Conservation (phyloP, 37 sponge, comb jelly and placozoan species). For the Halichondria panicea region DNA sequence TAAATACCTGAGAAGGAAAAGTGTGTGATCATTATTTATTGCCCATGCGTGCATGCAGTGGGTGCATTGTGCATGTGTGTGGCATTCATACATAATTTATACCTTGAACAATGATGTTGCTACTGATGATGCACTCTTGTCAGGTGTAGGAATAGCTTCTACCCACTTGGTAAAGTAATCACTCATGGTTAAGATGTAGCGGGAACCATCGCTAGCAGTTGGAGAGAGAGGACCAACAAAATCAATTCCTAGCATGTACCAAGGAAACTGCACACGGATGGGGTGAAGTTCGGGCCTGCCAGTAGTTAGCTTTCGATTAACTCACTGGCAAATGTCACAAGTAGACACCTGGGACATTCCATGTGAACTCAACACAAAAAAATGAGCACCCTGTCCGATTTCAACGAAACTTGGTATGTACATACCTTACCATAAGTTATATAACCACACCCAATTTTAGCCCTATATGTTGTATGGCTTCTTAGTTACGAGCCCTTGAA, state of each 20-base stretch:
- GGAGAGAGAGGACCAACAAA: constrained; percentile 58
- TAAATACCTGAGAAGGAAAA: constrained; percentile 48
- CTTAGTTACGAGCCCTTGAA: too few relatives aligned
- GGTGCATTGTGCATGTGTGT: not conserved
- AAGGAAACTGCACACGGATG: constrained; percentile 47
- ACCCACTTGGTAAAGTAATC: constrained; percentile 80
- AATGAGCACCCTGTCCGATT: too few relatives aligned
- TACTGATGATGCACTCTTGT: constrained; percentile 44
- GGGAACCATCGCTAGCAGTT: constrained; percentile 18
- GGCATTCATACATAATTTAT: not conserved
- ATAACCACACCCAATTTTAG: too few relatives aligned
- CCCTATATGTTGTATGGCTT: too few relatives aligned
- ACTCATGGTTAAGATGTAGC: constrained; percentile 56
- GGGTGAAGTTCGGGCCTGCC: constrained; percentile 56
- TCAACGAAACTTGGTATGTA: too few relatives aligned
- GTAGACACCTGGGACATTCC: too few relatives aligned
- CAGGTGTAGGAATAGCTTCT: constrained; percentile 41
- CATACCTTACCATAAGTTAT: too few relatives aligned
- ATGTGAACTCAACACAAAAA: too few relatives aligned
- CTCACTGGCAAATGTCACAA: constrained; percentile 66
- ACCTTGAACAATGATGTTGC: constrained; percentile 62
- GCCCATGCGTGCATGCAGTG: not conserved
- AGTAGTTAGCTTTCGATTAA: constrained; percentile 53
- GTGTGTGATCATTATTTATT: not conserved
- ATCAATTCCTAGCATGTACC: constrained; percentile 73